Percentiles rank a stretch among this genome's conserved stretches.
phyloP scores from a whole-genome alignment of 2,113 vertebrate genomes.

The Genyomyrus donnyi region DNA sequence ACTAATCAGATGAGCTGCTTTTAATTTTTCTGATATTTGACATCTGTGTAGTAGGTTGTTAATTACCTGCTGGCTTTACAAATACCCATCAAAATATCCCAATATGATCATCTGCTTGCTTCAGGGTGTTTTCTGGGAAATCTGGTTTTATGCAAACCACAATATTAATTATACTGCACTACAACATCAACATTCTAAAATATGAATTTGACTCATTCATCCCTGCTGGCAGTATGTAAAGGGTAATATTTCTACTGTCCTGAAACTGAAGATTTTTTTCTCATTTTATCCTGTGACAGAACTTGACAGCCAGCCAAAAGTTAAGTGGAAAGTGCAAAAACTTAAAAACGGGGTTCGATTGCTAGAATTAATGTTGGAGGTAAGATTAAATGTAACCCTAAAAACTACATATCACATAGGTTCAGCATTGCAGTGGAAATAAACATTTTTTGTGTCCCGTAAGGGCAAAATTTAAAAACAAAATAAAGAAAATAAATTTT shows the following conservation, averaged over 20 bases:
- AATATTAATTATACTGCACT: neutral
- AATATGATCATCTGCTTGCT: neutral
- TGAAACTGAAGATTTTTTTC: constrained; percentile 1
- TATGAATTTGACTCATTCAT: neutral
- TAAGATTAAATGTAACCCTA: constrained; percentile 27
- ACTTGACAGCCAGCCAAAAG: constrained; percentile 36
- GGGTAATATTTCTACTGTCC: neutral
- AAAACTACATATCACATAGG: neutral
- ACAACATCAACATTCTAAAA: neutral
- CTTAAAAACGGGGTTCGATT: constrained; percentile 28
- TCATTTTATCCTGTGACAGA: constrained; percentile 33
- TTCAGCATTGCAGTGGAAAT: neutral
- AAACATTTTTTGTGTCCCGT: neutral
- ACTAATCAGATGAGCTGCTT: neutral
- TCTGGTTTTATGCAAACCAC: neutral
- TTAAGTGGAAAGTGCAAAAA: neutral
- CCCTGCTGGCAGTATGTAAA: neutral
- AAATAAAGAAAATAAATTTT: neutral
- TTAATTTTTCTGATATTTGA: neutral
- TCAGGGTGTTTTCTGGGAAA: neutral
- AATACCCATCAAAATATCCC: neutral
- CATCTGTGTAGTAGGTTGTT: neutral
- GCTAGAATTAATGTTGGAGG: constrained; percentile 45
- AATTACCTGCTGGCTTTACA: neutral
- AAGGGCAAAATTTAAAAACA: neutral